Evolutionary conservation across 2,888 invertebrate genomes (phyloP).

Genomic region (Tridacna gigas): DNA sequence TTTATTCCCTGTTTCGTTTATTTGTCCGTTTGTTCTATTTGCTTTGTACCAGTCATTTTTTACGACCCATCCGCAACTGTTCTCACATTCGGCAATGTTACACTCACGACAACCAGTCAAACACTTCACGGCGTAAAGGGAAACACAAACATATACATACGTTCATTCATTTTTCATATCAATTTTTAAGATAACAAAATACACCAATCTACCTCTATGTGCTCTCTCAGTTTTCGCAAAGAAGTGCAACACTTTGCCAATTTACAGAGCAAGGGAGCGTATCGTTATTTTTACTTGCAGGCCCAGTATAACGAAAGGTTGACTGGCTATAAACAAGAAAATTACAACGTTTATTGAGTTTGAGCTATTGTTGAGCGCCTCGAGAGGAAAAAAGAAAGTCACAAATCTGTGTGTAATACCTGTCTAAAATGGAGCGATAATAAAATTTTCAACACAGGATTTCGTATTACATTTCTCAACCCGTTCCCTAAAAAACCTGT

Average conservation of each 20-base stretch:
- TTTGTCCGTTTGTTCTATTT: constrained; percentile 36
- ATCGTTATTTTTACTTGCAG: constrained; percentile 34
- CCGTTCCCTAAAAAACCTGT: neutral
- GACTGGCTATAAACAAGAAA: constrained; percentile 58
- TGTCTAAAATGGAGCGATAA: constrained; percentile 33
- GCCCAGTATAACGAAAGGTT: constrained; percentile 48
- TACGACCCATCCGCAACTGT: constrained; percentile 52
- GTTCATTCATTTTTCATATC: neutral
- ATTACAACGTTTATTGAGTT: constrained; percentile 58
- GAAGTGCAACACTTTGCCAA: constrained; percentile 34
- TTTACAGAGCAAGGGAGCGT: constrained; percentile 40
- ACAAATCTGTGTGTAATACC: constrained; percentile 20
- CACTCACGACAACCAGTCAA: neutral
- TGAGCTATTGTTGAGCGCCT: constrained; percentile 12
- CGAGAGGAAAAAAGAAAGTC: constrained; percentile 3
- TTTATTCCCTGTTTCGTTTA: constrained; percentile 43
- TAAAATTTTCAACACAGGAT: neutral
- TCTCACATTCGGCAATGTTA: constrained; percentile 30
- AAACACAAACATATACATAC: neutral
- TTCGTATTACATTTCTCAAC: neutral
- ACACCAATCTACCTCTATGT: constrained; percentile 16
- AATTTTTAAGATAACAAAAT: neutral
- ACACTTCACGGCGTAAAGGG: neutral
- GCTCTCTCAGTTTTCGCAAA: constrained; percentile 20
- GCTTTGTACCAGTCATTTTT: constrained; percentile 41